Evolutionary conservation across 1,140 invertebrate species (phyloP), one percentile per base, ranked within the genome.

Genomic region (Drosophila melanogaster): DNA sequence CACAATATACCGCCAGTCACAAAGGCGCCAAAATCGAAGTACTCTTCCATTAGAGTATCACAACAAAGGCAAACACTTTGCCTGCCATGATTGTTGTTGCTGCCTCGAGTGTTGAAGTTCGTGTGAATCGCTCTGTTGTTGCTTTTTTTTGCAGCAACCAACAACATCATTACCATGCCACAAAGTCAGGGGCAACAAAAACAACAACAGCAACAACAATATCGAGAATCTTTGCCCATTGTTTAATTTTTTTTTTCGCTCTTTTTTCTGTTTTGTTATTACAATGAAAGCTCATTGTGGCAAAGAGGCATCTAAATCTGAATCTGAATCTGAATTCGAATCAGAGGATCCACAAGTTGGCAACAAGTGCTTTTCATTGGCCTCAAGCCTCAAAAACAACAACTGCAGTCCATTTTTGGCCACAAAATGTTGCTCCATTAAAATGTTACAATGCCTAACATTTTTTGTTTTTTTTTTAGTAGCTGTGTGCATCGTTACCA

Each of bases 261-360:
- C 77, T 79, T 78, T 83, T 79, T 14, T 74, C 65, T 77, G 77
- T 86, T 81, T 84, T 86, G 57, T 87, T 86, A 86, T 79, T 86
- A 83, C 83, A 86, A 86, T 83, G 75, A 86, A 87, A 87, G 83
- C 83, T 86, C 75, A 79, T 83, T 86, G 81, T 87, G 66, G 66
- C 66, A 40, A 17, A 17, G 49, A 46, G 66, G 65, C 49, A 78
- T 73, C 59, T 64, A 60, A 79, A 61, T 70, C 72, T 15, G 19
- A 47, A 61, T 70, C 72, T 15, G 19, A 47, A 47, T 62, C 56
- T 49, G 47, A 49, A 35, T 46, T 35, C 35, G n/a, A 54, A 19
- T 37, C 35, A 56, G 24, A 50, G 37, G 43, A 38, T 35, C 41
- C 51, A 65, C 61, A 67, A 81, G 69, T 74, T 55, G 64, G 50